phyloP scores from a whole-genome alignment of 2,113 vertebrate genomes.

The Isichthys henryi region DNA sequence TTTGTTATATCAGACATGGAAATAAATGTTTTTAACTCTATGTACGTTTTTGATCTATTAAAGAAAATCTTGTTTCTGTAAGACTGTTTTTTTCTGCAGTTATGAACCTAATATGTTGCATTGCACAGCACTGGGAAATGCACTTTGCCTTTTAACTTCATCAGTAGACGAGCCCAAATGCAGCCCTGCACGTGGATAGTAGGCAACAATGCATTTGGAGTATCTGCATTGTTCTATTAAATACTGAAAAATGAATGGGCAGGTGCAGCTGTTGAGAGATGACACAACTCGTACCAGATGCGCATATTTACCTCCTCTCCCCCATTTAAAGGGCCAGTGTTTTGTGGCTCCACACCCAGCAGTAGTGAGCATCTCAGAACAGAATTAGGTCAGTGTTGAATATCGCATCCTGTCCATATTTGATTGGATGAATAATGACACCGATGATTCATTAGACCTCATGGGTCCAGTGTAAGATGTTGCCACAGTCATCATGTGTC shows the following conservation, averaged over 20 bases:
- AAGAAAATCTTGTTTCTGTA: constrained; percentile 19
- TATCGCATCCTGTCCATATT: background rate
- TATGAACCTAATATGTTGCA: background rate
- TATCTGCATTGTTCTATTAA: background rate
- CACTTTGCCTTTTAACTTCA: background rate
- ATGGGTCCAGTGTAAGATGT: background rate
- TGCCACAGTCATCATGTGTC: background rate
- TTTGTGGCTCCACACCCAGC: background rate
- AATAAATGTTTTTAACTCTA: constrained; percentile 18
- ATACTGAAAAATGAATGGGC: background rate
- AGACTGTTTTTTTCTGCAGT: background rate
- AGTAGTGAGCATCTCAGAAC: background rate
- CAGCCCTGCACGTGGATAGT: background rate
- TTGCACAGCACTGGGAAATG: background rate
- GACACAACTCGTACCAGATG: background rate
- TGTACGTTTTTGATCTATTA: constrained; percentile 19
- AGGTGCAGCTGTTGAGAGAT: background rate
- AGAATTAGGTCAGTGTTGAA: background rate
- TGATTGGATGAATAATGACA: background rate
- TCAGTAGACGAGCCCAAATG: background rate
- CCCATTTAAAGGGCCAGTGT: background rate
- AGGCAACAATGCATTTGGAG: background rate
- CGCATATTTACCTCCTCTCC: background rate
- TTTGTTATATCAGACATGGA: constrained; percentile 26
- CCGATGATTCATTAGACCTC: background rate